Evolutionary conservation across 2,797 vertebrate species (phyloP), one percentile per base, ranked within the genome.

Genomic region (Psittacula echo): DNA sequence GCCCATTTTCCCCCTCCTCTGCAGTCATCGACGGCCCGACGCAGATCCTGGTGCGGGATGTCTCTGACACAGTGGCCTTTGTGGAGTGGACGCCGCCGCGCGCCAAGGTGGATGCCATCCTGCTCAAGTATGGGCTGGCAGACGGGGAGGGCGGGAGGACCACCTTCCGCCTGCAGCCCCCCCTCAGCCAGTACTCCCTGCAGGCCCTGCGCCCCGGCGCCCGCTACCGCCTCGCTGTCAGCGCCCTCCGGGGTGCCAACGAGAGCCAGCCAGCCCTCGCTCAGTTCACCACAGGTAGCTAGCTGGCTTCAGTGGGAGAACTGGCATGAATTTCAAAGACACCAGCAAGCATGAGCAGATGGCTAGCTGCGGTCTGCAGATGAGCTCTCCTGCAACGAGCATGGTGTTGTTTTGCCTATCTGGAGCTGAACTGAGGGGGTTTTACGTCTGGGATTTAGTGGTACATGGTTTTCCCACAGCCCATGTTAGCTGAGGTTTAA

Each of bases 41-140:
- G 5, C 98, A 99, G 97, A 98, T 99, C 96, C 94, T 99, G 56
- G 98, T 99, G 86, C 98, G 99, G 22, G 99, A 99, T 3, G 98
- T 99, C 89, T 99, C 99, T 0, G 99, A 99, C 97, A 99, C 99
- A 0, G 99, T 99, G 93, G 99, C 99, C 41, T 99, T 99, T 42
- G 99, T 99, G 93, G 99, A 99, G 96, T 99, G 99, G 99, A 99
- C 97, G 0, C 98, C 98, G 1, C 99, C 99, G 0, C 99, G 98
- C 22, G 99, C 99, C 91, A 99, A 98, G 97, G 98, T 99, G 32
- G 99, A 99, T 23, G 98, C 99, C 97, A 99, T 99, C 64, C 98
- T 99, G 90, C 90, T 99, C 95, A 98, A 99, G 82, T 99, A 99
- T 3, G 98, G 99, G 92, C 97, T 99, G 68, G 97, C 98, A 13